Base-by-base conservation (phyloP, 2,888 invertebrate species). In the Lithophane ornitopus region DNA sequence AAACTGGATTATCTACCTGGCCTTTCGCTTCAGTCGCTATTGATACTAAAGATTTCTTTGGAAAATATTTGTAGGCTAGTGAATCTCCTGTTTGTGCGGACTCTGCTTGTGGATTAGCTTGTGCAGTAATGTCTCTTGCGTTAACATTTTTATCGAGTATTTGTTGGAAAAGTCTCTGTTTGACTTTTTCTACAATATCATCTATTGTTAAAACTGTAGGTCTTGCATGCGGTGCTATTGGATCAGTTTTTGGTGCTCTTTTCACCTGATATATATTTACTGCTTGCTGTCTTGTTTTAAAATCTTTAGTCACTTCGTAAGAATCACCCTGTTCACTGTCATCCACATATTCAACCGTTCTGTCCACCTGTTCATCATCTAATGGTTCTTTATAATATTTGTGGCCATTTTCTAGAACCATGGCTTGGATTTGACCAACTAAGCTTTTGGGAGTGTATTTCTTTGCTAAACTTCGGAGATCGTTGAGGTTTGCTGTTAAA, bases 401-500 rank as follows among this genome's bases (percentile, higher is more conserved):
- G 12, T 28, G 26, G 0, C 39, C 34, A 4, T 59, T 46, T n/a
- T 73, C 78, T 0, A 66, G n/a, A 0, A 90, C 90, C 9, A 92
- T 81, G 0, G 87, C 80, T 0, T 89, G 83, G 2, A 94, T 71
- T 84, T 92, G 86, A 0, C 90, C 83, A 0, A 90, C 91, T 1
- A 93, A 68, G 8, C 87, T 74, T 46, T 86, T 85, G 0, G 93
- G 91, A 0, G 90, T 85, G 2, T 92, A 85, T 78, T 92, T 90
- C 28, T 89, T 91, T 0, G 92, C 93, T 70, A 94, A 76, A 0
- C 70, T 80, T 61, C 85, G 85, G 52, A 94, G 91, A 28, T 94
- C 94, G 0, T 93, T 91, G 4, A 91, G 52, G 28, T 94, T 92
- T 0, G 90, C 92, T 7, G 93, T 90, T 1, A 94, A 74, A 0